A percentile compares a stretch with the other conserved stretches of the same genome.
Evolutionary conservation across 2,797 vertebrate genomes (phyloP).

Genomic region (Champsocephalus esox): DNA sequence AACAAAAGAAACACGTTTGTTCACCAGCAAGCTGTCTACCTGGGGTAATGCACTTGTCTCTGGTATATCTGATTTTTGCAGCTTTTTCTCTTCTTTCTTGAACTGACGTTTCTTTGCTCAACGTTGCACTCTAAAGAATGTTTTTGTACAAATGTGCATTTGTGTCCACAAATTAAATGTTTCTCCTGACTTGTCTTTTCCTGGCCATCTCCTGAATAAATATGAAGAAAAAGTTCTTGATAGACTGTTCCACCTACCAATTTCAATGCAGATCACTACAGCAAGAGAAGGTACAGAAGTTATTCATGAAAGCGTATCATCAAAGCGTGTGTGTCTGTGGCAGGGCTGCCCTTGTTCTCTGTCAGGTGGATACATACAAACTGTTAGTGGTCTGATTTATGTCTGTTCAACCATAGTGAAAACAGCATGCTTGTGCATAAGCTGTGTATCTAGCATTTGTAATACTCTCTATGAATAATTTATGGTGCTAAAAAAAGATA

Average conservation of each 20-base stretch:
- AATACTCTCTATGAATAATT: conserved; percentile 67
- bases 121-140: conserved; percentile 40
- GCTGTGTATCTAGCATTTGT: conserved; percentile 60
- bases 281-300: conserved; percentile 12
- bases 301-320: conserved; percentile 41
- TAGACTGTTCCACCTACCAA: background rate
- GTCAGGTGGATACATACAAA: conserved; percentile 55
- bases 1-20: background rate
- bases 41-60: conserved; percentile 1
- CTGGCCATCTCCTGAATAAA: conserved; percentile 19
- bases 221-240: background rate
- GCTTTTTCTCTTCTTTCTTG: conserved; percentile 4
- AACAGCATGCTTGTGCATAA: conserved; percentile 52
- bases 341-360: conserved; percentile 44
- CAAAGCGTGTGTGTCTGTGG: conserved; percentile 46
- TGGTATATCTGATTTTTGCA: conserved; percentile 31
- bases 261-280: conserved; percentile 8
- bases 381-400: conserved; percentile 51
- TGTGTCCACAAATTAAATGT: conserved; percentile 31
- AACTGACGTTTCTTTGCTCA: conserved; percentile 15
- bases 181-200: background rate
- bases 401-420: conserved; percentile 39
- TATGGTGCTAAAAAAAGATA: conserved; percentile 41
- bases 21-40: background rate
- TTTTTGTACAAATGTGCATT: conserved; percentile 32